These are phyloP conservation scores for Ochropleura plecta DNA, from an alignment of 2,888 invertebrate genomes.

Conservation along the genomic window DNA sequence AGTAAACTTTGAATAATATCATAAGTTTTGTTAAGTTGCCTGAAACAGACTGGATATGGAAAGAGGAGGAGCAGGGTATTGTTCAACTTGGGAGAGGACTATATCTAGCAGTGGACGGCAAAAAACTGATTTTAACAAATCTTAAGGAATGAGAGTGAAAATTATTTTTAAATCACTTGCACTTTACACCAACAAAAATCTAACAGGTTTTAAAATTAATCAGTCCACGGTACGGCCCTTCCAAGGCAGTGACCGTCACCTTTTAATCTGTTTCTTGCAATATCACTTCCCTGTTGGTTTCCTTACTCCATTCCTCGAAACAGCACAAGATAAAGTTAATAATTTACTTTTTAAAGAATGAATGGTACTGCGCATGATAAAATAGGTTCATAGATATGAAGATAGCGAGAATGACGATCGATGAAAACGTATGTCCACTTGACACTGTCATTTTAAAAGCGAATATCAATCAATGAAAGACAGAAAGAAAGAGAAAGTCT, in stretches of 20 bases:
- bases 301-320: constrained; percentile 55
- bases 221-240: constrained; percentile 29
- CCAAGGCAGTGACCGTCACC: constrained; percentile 61
- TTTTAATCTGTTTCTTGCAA: constrained; percentile 45
- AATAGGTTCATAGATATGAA: background rate
- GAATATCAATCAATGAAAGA: background rate
- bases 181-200: constrained; percentile 8
- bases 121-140: background rate
- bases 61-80: background rate
- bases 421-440: background rate
- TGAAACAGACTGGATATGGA: background rate
- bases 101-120: background rate
- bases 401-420: background rate
- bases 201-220: constrained; percentile 27
- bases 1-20: background rate
- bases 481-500: too few species aligned
- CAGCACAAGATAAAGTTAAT: constrained; percentile 32
- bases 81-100: background rate
- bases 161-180: background rate
- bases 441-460: background rate
- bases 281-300: constrained; percentile 49
- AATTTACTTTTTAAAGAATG: constrained; percentile 30
- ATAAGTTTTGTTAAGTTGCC: background rate
- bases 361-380: background rate
- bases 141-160: background rate